Conservation (phyloP, 2,113 vertebrate genomes). For the Manacus vitellinus region DNA sequence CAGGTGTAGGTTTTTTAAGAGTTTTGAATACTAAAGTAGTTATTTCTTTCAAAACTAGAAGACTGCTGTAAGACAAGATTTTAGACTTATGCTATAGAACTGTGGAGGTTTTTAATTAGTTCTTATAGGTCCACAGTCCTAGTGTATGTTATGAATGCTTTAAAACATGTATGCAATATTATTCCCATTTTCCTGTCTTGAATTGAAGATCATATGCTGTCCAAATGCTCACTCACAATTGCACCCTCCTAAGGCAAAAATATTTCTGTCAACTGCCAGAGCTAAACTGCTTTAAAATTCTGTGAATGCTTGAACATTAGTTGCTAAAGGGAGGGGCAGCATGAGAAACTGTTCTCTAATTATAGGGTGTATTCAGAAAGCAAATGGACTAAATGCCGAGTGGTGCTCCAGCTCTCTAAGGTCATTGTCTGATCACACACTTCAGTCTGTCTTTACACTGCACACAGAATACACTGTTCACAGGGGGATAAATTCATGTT, state of each 20-base stretch:
- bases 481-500: background rate
- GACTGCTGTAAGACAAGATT: background rate
- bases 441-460: background rate
- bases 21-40: background rate
- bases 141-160: background rate
- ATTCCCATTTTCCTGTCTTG: background rate
- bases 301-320: conserved; percentile 43
- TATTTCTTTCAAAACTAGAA: background rate
- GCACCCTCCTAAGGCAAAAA: background rate
- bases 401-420: conserved; percentile 37
- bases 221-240: background rate
- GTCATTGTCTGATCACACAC: background rate
- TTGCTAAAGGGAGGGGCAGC: conserved; percentile 65
- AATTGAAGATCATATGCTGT: background rate
- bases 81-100: background rate
- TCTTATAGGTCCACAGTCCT: background rate
- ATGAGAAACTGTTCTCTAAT: conserved; percentile 67
- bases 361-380: conserved; percentile 66
- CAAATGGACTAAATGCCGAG: conserved; percentile 20
- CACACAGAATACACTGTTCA: background rate
- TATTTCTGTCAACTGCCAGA: conserved; percentile 36
- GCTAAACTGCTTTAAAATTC: conserved; percentile 50
- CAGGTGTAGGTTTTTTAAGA: background rate
- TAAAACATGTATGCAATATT: background rate
- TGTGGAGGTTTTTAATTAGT: background rate